Evolutionary conservation across 2,888 invertebrate genomes (phyloP).

Genomic region (Carcina quercana): DNA sequence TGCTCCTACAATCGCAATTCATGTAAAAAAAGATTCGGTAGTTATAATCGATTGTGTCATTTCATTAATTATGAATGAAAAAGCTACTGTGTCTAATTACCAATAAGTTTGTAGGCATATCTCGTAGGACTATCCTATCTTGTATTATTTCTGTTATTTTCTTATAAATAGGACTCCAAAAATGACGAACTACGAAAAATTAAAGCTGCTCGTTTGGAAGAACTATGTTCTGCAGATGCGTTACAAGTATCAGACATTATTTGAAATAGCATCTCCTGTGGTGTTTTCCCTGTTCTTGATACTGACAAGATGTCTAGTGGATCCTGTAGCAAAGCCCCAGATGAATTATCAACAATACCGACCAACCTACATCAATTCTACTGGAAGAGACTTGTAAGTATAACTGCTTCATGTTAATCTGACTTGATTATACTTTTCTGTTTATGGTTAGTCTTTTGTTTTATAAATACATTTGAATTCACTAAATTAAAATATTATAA

Average conservation of each 20-base stretch:
- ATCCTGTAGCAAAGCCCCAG: slow-evolving; percentile 69
- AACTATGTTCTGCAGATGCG: slow-evolving; percentile 85
- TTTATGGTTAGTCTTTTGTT: too few relatives aligned
- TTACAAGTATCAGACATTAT: slow-evolving; percentile 80
- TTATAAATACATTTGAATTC: too few relatives aligned
- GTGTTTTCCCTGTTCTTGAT: slow-evolving; percentile 82
- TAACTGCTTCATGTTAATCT: too few relatives aligned
- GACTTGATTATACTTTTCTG: too few relatives aligned
- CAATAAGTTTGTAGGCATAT: too few relatives aligned
- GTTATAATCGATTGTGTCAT: too few relatives aligned
- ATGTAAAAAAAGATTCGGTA: too few relatives aligned
- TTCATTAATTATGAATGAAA: too few relatives aligned
- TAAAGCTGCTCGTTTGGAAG: slow-evolving; percentile 87
- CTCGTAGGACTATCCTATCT: slow-evolving; percentile 1
- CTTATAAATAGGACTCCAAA: slow-evolving; percentile 16
- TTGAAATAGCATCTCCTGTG: slow-evolving; percentile 82
- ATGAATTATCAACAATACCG: slow-evolving; percentile 44
- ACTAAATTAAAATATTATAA: too few relatives aligned
- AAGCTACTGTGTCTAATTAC: too few relatives aligned
- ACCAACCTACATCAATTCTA: slow-evolving; percentile 60
- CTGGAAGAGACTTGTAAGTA: slow-evolving; percentile 19
- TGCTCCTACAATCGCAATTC: too few relatives aligned
- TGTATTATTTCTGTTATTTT: slow-evolving; percentile 7
- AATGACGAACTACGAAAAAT: slow-evolving; percentile 71
- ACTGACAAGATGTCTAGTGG: slow-evolving; percentile 80